A percentile compares a stretch with the other conserved stretches of the same genome.
These are phyloP conservation scores for Spinus olivaceus DNA, from an alignment of 2,797 vertebrate genomes.

Conservation along the genomic window DNA sequence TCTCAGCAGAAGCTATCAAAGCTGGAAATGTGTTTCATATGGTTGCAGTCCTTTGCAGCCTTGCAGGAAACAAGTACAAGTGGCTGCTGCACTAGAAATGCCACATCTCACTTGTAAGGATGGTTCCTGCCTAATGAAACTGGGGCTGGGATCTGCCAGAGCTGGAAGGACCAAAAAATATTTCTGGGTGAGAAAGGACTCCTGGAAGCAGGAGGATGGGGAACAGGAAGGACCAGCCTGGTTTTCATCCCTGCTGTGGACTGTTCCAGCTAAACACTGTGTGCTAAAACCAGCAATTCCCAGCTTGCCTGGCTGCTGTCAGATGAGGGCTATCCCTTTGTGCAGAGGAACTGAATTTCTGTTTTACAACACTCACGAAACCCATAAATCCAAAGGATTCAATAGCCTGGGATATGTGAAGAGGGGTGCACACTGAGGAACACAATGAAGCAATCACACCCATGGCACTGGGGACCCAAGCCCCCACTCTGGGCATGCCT, in stretches of 20 bases:
- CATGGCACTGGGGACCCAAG: background rate
- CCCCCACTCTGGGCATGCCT: background rate
- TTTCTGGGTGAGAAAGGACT: background rate
- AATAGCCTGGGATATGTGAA: background rate
- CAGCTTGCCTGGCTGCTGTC: background rate
- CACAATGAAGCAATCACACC: background rate
- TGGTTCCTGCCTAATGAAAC: background rate
- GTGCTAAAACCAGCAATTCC: background rate
- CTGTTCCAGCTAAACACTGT: background rate
- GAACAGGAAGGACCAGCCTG: background rate
- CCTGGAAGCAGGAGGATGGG: background rate
- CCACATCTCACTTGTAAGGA: background rate
- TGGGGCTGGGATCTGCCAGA: background rate
- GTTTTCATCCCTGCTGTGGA: background rate
- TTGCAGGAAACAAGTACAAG: background rate
- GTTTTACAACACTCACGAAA: background rate
- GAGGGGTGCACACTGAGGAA: background rate
- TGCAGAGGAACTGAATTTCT: background rate
- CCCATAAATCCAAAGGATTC: background rate
- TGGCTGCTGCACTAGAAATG: background rate
- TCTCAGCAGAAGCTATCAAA: background rate
- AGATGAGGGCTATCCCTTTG: fast-evolving
- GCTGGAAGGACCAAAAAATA: background rate
- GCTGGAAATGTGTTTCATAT: background rate
- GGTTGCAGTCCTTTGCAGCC: background rate